These are phyloP conservation scores for Aradus depressus DNA, from an alignment of 2,888 invertebrate genomes.

Conservation along the genomic window DNA sequence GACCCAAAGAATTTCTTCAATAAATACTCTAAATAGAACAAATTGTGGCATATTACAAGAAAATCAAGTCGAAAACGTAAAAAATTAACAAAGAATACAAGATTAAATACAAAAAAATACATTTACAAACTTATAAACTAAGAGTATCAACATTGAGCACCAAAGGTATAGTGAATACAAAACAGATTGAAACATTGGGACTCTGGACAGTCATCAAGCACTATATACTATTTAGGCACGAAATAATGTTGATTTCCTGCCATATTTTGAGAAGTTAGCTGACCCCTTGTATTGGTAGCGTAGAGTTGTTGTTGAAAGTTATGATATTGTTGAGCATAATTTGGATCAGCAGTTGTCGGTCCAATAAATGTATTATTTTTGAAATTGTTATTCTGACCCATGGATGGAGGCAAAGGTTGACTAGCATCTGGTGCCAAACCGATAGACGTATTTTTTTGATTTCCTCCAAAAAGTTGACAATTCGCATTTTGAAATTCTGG, in stretches of 20 bases:
- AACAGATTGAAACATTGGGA: too few relatives aligned
- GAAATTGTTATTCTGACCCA: conserved; percentile 57
- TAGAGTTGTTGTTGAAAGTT: conserved; percentile 92
- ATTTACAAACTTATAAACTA: too few relatives aligned
- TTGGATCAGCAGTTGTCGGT: conserved; percentile 76
- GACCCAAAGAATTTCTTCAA: too few relatives aligned
- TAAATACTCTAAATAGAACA: too few relatives aligned
- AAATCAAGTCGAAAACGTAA: too few relatives aligned
- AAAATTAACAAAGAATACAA: too few relatives aligned
- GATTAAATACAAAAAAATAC: too few relatives aligned
- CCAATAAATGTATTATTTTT: conserved; percentile 67
- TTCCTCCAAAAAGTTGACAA: conserved; percentile 29
- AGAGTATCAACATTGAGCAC: too few relatives aligned
- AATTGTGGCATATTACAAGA: too few relatives aligned
- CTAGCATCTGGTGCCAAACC: conserved; percentile 43
- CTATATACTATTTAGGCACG: conserved; percentile 39
- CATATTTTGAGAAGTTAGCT: conserved; percentile 33
- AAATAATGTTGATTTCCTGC: conserved; percentile 39
- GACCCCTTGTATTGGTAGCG: conserved; percentile 67
- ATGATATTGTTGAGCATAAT: conserved; percentile 90
- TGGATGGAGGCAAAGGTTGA: conserved; percentile 65
- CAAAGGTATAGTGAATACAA: too few relatives aligned
- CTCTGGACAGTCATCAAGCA: too few relatives aligned
- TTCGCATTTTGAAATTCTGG: conserved; percentile 28
- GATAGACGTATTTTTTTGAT: conserved; percentile 38